A percentile compares a stretch with the other conserved stretches of the same genome.
These are phyloP conservation scores for Teleiodes luculella DNA, from an alignment of 2,888 invertebrate genomes.

Conservation along the genomic window DNA sequence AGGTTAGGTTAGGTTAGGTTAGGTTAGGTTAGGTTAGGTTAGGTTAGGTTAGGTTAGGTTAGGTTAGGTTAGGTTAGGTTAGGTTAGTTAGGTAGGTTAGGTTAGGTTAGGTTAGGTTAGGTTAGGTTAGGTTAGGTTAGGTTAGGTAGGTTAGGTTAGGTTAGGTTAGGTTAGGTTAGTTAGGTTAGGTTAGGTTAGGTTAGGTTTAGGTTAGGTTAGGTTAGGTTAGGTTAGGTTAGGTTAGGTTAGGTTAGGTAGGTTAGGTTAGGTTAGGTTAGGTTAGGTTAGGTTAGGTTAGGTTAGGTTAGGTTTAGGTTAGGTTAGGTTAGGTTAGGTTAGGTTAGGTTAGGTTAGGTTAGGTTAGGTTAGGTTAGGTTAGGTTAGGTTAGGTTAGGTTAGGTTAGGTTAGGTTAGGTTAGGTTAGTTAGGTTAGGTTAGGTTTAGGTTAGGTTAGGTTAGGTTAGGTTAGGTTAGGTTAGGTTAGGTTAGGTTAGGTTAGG, in stretches of 20 bases:
- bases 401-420: slow-evolving; percentile 20
- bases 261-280: too few relatives aligned
- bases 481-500: slow-evolving; percentile 24
- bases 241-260: slow-evolving; percentile 2
- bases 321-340: slow-evolving; percentile 21
- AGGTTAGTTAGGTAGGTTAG: slow-evolving; percentile 33
- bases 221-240: slow-evolving; percentile 13
- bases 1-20: slow-evolving; percentile 37
- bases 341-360: slow-evolving; percentile 20
- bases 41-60: slow-evolving; percentile 34
- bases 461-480: slow-evolving; percentile 21
- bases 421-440: slow-evolving; percentile 21
- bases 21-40: slow-evolving; percentile 35
- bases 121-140: slow-evolving; percentile 32
- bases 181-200: slow-evolving; percentile 33
- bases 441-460: slow-evolving; percentile 18
- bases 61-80: slow-evolving; percentile 33
- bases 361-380: slow-evolving; percentile 18
- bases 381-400: slow-evolving; percentile 11
- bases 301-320: slow-evolving; percentile 17
- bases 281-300: slow-evolving; percentile 11
- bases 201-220: slow-evolving; percentile 32
- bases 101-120: slow-evolving; percentile 31
- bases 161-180: slow-evolving; percentile 35
- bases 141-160: slow-evolving; percentile 32